Evolutionary conservation across 2,113 vertebrate genomes (phyloP).

Genomic region (Colaptes auratus): DNA sequence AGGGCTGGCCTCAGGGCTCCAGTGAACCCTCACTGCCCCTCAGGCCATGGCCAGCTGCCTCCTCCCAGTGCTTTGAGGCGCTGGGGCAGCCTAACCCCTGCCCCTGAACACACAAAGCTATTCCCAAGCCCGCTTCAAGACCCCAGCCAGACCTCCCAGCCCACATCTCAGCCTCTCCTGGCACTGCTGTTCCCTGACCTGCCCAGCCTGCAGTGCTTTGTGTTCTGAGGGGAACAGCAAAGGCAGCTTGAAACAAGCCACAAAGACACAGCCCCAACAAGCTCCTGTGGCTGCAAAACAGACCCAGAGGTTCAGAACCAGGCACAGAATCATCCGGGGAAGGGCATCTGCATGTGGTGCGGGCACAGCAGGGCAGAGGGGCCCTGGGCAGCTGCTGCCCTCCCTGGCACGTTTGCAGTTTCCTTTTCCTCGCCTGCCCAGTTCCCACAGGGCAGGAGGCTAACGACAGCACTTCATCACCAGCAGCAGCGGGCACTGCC

Average conservation of each 20-base stretch:
- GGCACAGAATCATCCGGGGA: background rate
- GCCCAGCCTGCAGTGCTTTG: accelerated
- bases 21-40: background rate
- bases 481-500: slow-evolving; percentile 22
- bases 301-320: background rate
- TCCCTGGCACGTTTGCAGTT: slow-evolving; percentile 45
- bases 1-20: background rate
- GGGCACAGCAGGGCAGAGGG: background rate
- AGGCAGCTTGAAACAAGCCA: background rate
- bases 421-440: slow-evolving; percentile 71
- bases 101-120: background rate
- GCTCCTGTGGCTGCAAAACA: background rate
- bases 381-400: slow-evolving; percentile 20
- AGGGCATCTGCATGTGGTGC: slow-evolving; percentile 52
- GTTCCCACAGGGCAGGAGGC: slow-evolving; percentile 71
- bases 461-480: slow-evolving; percentile 77
- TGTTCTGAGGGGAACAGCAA: background rate
- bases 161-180: accelerated
- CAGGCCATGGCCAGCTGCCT: background rate
- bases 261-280: background rate
- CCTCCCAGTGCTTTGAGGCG: background rate
- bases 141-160: background rate
- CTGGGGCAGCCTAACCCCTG: background rate
- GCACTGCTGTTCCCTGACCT: background rate
- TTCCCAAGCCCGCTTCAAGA: background rate